Base-by-base conservation (phyloP, 2,888 invertebrate genomes). In the Drepana falcataria region DNA sequence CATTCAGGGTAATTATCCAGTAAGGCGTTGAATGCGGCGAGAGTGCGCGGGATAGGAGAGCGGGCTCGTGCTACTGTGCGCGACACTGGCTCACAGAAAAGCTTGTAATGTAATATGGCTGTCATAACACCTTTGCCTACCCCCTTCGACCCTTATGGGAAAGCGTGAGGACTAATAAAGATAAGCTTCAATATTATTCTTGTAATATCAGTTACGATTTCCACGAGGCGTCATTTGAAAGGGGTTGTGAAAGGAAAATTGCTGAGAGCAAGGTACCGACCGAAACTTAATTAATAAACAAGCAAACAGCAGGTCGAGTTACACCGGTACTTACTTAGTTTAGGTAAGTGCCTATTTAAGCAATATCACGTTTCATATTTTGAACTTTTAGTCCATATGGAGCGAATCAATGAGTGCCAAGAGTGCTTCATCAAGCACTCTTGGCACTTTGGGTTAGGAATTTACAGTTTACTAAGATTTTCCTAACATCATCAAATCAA, bases 341-440 rank as follows among this genome's bases (percentile, higher is more conserved):
- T 74, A 75, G 76, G 73, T 76, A 81, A 83, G 80, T 77, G 80
- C 75, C 81, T 87, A 76, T 85, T 89, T 87, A 88, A 72, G 85
- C 85, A 75, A 81, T 81, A 83, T 77, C 87, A 88, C 88, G 88
- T 87, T 84, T 85, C 73, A 75, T 80, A 78, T 80, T 84, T 83
- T 77, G 75, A 74, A 85, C 78, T 82, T 83, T 73, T 67, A 75
- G 72, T 73, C 73, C 33, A 35, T 57, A 59, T 54, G 53, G 55
- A 51, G 53, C 54, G 65, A 63, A 59, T 59, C 56, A 60, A 63
- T 66, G 58, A 48, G 56, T 51, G 56, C 57, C 35, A 48, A 53
- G 53, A 52, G 54, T 58, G 58, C 54, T 53, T 52, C 55, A 58
- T 55, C 61, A 65, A n/a, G n/a, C n/a, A n/a, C n/a, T n/a, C n/a